Conservation (phyloP, 2,113 vertebrate species). For the Clarias magur region DNA sequence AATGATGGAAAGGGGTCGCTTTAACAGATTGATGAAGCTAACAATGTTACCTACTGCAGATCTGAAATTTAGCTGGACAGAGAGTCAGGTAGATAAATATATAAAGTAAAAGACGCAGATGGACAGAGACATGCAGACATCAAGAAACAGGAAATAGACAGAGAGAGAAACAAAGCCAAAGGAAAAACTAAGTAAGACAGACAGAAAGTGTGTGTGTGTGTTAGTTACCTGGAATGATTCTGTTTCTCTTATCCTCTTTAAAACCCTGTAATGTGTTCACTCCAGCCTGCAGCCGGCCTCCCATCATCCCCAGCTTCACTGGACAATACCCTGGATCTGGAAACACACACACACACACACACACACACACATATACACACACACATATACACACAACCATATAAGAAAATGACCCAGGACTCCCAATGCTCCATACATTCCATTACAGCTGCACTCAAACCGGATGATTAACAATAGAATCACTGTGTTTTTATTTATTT, state of each 20-base stretch:
- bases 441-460: not conserved
- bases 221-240: constrained; percentile 85
- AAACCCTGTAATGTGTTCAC: constrained; percentile 92
- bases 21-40: too few relatives aligned
- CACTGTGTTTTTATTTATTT: not conserved
- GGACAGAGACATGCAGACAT: not conserved
- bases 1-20: too few relatives aligned
- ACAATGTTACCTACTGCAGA: too few relatives aligned
- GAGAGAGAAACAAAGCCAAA: not conserved
- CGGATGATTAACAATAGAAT: not conserved
- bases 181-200: not conserved
- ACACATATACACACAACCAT: not conserved
- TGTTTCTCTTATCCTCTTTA: constrained; percentile 97
- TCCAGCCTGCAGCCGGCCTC: constrained; percentile 87
- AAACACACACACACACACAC: not conserved
- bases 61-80: not conserved
- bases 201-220: too few relatives aligned
- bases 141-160: not conserved
- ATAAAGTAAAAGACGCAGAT: not conserved
- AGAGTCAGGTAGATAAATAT: not conserved
- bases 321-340: constrained; percentile 88
- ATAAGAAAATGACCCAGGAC: not conserved
- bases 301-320: constrained; percentile 89
- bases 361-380: not conserved
- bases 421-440: not conserved